A percentile compares a stretch with the other conserved stretches of the same genome.
Evolutionary conservation across 2,888 invertebrate species (phyloP).

Genomic region (Matsumyia berberina): DNA sequence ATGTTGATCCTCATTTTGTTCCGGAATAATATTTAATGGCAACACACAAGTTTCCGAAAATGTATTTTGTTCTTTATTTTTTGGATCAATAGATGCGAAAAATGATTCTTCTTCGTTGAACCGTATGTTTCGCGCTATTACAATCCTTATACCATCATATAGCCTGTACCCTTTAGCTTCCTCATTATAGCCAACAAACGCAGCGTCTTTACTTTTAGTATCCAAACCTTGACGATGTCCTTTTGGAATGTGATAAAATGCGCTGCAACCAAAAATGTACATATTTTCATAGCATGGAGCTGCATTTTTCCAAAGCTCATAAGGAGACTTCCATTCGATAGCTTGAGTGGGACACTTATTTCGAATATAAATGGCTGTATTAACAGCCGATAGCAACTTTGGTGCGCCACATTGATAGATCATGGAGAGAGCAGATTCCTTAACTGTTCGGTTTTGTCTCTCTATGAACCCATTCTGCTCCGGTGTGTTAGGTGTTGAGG

Average conservation of each 20-base stretch:
- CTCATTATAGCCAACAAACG: slow-evolving; percentile 23
- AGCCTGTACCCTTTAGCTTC: slow-evolving; percentile 42
- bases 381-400: slow-evolving; percentile 30
- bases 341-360: slow-evolving; percentile 14
- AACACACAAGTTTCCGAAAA: too few species aligned
- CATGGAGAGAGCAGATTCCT: slow-evolving; percentile 33
- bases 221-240: slow-evolving; percentile 34
- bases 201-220: slow-evolving; percentile 26
- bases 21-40: too few species aligned
- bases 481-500: slow-evolving; percentile 22
- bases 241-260: slow-evolving; percentile 37
- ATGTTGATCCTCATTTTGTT: too few species aligned
- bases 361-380: slow-evolving; percentile 9
- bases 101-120: slow-evolving; percentile 22
- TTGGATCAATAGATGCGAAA: neutral
- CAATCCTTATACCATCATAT: slow-evolving; percentile 22
- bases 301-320: slow-evolving; percentile 32
- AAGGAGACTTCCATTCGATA: slow-evolving; percentile 31
- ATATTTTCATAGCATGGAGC: slow-evolving; percentile 25
- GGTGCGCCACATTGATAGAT: slow-evolving; percentile 20
- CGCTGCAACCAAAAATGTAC: slow-evolving; percentile 38
- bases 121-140: slow-evolving; percentile 11
- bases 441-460: slow-evolving; percentile 39
- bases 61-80: too few species aligned
- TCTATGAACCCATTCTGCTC: slow-evolving; percentile 30